A percentile compares a stretch with the other conserved stretches of the same genome.
Evolutionary conservation across 2,888 invertebrate species (phyloP).

Genomic region (Erebia palarica): DNA sequence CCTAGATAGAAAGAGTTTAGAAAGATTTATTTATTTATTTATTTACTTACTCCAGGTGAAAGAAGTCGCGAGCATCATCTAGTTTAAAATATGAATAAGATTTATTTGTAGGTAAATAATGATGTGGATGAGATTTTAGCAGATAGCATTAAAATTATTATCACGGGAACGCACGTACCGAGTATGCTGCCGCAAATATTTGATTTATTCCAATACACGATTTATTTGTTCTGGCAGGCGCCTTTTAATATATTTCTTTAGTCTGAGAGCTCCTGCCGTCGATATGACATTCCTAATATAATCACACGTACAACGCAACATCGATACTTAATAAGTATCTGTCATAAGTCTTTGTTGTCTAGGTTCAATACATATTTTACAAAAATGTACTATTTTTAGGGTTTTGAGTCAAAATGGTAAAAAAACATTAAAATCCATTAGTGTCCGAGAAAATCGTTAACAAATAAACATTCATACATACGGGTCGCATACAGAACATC

Average conservation of each 20-base stretch:
- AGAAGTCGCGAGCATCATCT: too few species aligned
- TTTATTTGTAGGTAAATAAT: too few species aligned
- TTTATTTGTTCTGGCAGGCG: constrained; percentile 9
- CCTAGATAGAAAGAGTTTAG: too few species aligned
- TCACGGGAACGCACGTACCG: neutral
- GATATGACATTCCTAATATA: neutral
- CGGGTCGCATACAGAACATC: too few species aligned
- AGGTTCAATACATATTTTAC: neutral
- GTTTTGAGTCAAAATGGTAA: too few species aligned
- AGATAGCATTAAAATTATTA: neutral
- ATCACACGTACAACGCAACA: constrained; percentile 1
- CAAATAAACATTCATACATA: too few species aligned
- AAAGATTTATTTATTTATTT: too few species aligned
- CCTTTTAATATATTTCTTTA: constrained; percentile 1
- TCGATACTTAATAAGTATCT: neutral
- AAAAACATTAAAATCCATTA: too few species aligned
- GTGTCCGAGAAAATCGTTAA: too few species aligned
- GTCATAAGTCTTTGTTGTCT: too few species aligned
- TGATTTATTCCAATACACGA: constrained; percentile 12
- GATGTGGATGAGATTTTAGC: neutral
- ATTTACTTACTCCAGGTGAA: too few species aligned
- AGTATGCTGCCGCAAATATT: constrained; percentile 10
- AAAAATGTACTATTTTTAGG: neutral
- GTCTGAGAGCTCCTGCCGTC: neutral
- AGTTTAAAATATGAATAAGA: too few species aligned